These are phyloP conservation scores for Chelon auratus DNA, from an alignment of 2,797 vertebrate genomes.

Conservation along the genomic window DNA sequence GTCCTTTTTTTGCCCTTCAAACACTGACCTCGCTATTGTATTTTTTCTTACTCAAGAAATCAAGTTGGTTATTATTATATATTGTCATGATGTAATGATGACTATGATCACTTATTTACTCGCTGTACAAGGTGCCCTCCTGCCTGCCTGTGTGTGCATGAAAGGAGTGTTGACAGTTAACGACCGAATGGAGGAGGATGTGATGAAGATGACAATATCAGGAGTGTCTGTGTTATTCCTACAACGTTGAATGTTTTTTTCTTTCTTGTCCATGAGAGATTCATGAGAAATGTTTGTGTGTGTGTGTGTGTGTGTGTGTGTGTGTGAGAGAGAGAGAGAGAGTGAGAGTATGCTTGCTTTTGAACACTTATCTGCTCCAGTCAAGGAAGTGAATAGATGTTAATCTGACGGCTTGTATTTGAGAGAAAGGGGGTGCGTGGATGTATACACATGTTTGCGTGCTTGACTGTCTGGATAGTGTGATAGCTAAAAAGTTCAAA, in stretches of 20 bases:
- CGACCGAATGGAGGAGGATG: conserved; percentile 65
- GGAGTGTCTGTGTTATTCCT: conserved; percentile 77
- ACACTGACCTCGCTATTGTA: conserved; percentile 85
- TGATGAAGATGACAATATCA: conserved; percentile 66
- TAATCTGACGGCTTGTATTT: conserved; percentile 79
- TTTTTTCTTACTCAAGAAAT: conserved; percentile 79
- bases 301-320: conserved; percentile 19
- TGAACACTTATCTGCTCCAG: conserved; percentile 76
- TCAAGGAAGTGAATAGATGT: conserved; percentile 79
- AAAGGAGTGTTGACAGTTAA: conserved; percentile 70
- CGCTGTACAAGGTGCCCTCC: conserved; percentile 83
- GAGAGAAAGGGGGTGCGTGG: conserved; percentile 50
- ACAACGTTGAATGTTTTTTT: conserved; percentile 78
- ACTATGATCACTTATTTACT: conserved; percentile 80
- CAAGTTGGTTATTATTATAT: conserved; percentile 80
- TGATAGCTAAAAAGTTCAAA: conserved; percentile 81
- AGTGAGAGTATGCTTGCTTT: conserved; percentile 42
- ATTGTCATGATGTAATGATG: conserved; percentile 79
- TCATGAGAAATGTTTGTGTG: conserved; percentile 56
- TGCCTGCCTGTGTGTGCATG: conserved; percentile 80
- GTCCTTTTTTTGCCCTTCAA: conserved; percentile 73
- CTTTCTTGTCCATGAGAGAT: conserved; percentile 76
- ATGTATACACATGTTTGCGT: conserved; percentile 41
- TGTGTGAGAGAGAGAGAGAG: conserved; percentile 35
- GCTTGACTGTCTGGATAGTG: conserved; percentile 65